Conservation (phyloP, 2,888 invertebrate genomes). For the Anthophora plumipes region DNA sequence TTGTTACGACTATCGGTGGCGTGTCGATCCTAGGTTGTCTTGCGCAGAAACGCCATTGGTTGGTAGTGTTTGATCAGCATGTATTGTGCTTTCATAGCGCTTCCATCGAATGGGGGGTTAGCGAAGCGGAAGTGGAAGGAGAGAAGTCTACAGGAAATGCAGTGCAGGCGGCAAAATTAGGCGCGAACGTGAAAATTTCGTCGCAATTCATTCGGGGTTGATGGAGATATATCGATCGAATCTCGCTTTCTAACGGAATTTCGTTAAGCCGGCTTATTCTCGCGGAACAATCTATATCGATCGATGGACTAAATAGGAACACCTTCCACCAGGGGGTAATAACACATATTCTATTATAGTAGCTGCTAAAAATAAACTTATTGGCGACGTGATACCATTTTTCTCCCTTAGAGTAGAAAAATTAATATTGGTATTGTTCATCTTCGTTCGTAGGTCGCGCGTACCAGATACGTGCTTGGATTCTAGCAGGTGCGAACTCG, state of each 20-base stretch:
- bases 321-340: neutral
- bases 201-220: neutral
- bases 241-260: neutral
- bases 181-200: conserved; percentile 31
- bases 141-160: conserved; percentile 46
- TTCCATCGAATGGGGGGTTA: conserved; percentile 45
- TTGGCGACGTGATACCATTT: neutral
- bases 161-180: conserved; percentile 35
- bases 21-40: conserved; percentile 61
- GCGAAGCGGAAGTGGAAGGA: conserved; percentile 47
- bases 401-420: neutral
- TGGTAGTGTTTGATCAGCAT: conserved; percentile 30
- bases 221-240: conserved; percentile 1
- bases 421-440: neutral
- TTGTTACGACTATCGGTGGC: conserved; percentile 50
- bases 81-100: conserved; percentile 37
- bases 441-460: neutral
- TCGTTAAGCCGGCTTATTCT: neutral
- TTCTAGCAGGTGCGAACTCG: conserved; percentile 20
- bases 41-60: conserved; percentile 64
- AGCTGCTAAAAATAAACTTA: conserved; percentile 6
- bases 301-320: neutral
- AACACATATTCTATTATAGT: conserved; percentile 4
- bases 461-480: neutral
- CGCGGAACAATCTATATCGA: neutral